These are phyloP conservation scores for Calidris pugnax DNA, from an alignment of 2,113 vertebrate genomes.

Conservation along the genomic window DNA sequence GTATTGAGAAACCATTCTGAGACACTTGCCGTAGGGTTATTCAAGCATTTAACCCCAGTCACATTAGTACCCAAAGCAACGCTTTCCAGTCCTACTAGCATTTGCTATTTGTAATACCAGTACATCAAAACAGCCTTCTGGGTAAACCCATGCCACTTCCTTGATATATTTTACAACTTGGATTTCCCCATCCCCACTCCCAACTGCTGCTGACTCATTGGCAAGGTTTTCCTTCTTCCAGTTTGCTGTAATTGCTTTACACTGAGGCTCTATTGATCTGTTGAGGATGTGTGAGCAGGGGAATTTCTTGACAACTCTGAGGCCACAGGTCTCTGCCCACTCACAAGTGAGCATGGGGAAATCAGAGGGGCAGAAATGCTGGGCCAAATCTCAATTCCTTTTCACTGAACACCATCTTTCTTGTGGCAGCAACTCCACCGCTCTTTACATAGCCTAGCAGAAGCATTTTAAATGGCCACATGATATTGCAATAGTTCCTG, in stretches of 20 bases:
- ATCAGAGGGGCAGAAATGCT: neutral
- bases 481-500: neutral
- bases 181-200: neutral
- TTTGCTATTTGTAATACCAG: neutral
- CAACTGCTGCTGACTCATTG: neutral
- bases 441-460: neutral
- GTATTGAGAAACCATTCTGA: neutral
- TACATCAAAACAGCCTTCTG: neutral
- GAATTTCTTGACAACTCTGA: neutral
- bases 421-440: neutral
- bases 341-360: neutral
- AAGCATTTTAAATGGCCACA: neutral
- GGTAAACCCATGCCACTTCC: neutral
- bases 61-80: neutral
- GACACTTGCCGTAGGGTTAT: neutral
- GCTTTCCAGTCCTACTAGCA: neutral
- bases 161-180: neutral
- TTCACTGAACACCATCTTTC: neutral
- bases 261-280: neutral
- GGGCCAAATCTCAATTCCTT: neutral
- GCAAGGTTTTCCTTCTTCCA: neutral
- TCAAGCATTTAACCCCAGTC: neutral
- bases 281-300: fast-evolving
- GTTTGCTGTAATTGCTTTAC: neutral
- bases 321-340: neutral